Percentiles rank a stretch among this genome's conserved stretches.
Conservation (phyloP, 2,113 vertebrate species). For the Prolemur simus region DNA sequence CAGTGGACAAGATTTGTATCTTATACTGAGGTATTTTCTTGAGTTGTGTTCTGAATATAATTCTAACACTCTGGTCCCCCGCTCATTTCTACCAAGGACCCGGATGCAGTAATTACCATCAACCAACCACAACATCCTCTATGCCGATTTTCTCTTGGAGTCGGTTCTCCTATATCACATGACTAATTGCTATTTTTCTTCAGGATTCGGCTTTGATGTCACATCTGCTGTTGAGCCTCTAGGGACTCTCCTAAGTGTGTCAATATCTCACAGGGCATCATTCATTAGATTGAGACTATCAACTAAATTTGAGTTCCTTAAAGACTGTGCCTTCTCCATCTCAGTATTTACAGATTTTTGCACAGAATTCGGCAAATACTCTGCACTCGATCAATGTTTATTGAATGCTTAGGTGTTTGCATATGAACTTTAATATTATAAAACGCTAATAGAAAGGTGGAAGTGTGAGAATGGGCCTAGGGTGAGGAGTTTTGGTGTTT, state of each 20-base stretch:
- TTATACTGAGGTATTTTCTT: background rate
- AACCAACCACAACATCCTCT: too few relatives aligned
- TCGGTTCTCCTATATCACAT: background rate
- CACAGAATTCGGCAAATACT: background rate
- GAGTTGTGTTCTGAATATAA: background rate
- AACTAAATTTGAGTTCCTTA: background rate
- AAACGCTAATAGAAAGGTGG: background rate
- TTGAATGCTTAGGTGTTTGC: background rate
- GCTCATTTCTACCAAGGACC: too few relatives aligned
- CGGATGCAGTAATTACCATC: background rate
- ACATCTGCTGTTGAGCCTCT: background rate
- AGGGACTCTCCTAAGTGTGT: background rate
- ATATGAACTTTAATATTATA: background rate
- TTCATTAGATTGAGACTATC: background rate
- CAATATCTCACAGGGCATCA: background rate
- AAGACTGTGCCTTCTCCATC: background rate
- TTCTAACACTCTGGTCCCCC: too few relatives aligned
- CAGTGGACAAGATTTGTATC: background rate
- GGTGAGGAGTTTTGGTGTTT: background rate
- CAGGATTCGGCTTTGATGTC: background rate
- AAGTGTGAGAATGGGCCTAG: background rate
- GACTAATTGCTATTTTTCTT: background rate
- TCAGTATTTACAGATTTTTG: background rate
- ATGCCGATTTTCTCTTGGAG: background rate
- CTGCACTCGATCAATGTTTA: background rate